Conservation (phyloP, 2,113 vertebrate genomes). For the Hydrochoerus hydrochaeris region DNA sequence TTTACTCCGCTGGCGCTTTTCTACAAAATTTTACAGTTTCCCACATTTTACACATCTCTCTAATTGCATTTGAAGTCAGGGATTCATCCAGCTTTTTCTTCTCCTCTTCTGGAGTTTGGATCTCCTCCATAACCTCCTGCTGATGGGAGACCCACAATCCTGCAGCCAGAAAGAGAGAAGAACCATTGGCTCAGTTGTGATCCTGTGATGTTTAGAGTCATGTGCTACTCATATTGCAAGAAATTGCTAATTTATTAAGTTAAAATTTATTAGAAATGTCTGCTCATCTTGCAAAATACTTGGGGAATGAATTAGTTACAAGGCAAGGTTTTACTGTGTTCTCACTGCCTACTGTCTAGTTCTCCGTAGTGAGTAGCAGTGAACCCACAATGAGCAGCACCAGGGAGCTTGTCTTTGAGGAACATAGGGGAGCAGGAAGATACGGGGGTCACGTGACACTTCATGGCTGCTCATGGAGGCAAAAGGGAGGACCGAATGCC, state of each 20-base stretch:
- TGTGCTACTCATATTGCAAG: not conserved
- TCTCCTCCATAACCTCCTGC: not conserved
- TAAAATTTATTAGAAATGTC: not conserved
- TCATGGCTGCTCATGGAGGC: not conserved
- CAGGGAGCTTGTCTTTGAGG: conserved; percentile 24
- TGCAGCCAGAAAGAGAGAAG: not conserved
- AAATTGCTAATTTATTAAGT: not conserved
- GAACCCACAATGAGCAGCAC: not conserved
- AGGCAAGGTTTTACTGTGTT: not conserved
- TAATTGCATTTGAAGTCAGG: not conserved
- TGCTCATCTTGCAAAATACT: not conserved
- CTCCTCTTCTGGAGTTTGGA: not conserved
- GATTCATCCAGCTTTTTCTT: not conserved
- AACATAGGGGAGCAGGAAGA: not conserved
- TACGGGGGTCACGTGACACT: not conserved
- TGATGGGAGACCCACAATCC: not conserved
- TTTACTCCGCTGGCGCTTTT: not conserved
- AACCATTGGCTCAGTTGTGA: not conserved
- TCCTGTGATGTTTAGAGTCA: not conserved
- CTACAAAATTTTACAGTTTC: not conserved
- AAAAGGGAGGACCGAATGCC: not conserved
- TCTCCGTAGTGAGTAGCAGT: not conserved
- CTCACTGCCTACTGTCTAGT: not conserved
- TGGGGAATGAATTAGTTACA: not conserved
- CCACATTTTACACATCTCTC: not conserved